Base-by-base conservation (phyloP, 2,113 vertebrate species). In the Syngnathoides biaculeatus region DNA sequence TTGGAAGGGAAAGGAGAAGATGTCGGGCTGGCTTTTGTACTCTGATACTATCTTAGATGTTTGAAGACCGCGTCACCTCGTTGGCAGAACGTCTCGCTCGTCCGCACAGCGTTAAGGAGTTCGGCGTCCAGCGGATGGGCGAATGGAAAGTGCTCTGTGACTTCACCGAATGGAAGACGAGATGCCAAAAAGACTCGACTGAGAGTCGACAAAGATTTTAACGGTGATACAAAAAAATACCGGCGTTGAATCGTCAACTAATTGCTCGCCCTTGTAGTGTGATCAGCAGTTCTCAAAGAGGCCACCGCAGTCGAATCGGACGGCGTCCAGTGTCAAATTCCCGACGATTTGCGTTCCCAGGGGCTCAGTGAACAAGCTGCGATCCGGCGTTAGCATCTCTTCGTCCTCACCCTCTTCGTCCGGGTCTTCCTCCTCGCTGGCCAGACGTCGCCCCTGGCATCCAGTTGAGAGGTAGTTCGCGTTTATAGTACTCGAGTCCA, bases 291-390 rank as follows among this genome's bases (percentile, higher is more conserved):
- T 79, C 58, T 84, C 73, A 68, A 85, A 84, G n/a, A 90, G 79
- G 66, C 81, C 71, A 40, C 72, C 83, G 70, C 92, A 91, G 79
- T 90, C 82, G 4, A 92, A 90, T 82, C 88, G 92, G 20, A 93
- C 91, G 0, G 79, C 63, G 27, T 91, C 91, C 43, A 93, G 78
- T 24, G 91, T 92, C 68, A 93, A 61, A 64, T 79, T 90, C 45
- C 84, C 87, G 75, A 80, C 85, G 5, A 82, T 65, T 48, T 22
- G 39, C 22, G 14, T 10, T 17, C 66, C 17, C 62, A 81, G 20
- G 0, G 80, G 68, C 2, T 87, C 83, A 0, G 60, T 55, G 52
- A 86, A 79, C 24, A 79, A 47, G 64, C 72, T 86, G 47, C 69
- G 73, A 67, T 72, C 84, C 30, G 90, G 83, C 27, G 88, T 79